These are phyloP conservation scores for Eueremaeus valkanovi DNA, from an alignment of 2,888 invertebrate genomes.

Conservation along the genomic window DNA sequence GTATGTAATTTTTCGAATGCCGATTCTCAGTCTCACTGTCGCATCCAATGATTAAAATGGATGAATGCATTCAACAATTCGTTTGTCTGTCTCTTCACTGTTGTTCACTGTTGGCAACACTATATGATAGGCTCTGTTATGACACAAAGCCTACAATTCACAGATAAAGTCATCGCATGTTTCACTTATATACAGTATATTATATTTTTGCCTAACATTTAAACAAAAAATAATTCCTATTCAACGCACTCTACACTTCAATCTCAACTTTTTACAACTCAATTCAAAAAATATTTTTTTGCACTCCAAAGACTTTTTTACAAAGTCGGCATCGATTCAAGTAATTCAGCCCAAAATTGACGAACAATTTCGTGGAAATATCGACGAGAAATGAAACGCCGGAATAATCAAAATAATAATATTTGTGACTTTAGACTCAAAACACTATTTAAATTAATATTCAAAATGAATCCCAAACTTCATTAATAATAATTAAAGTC, in stretches of 20 bases:
- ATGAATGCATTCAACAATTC: conserved; percentile 33
- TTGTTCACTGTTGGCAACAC: too few relatives aligned
- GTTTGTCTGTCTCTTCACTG: not conserved
- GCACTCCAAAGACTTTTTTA: conserved; percentile 25
- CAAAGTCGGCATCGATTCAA: conserved; percentile 28
- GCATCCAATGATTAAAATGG: conserved; percentile 33
- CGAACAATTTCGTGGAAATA: not conserved
- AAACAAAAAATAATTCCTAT: conserved; percentile 31
- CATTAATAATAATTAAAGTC: conserved; percentile 16
- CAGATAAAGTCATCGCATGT: conserved; percentile 32
- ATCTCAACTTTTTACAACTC: conserved; percentile 32
- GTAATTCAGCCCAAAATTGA: conserved; percentile 6
- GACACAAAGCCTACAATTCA: conserved; percentile 31
- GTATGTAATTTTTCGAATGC: conserved; percentile 29
- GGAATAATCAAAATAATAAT: too few relatives aligned
- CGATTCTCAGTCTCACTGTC: conserved; percentile 29
- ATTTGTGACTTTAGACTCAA: too few relatives aligned
- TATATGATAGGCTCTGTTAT: not conserved
- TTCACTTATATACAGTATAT: conserved; percentile 10
- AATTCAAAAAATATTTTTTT: conserved; percentile 31
- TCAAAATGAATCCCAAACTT: not conserved
- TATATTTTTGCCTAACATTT: conserved; percentile 20
- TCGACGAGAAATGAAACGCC: not conserved
- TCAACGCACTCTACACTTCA: conserved; percentile 30
- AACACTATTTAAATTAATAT: too few relatives aligned